Evolutionary conservation across 2,888 invertebrate species (phyloP).

Genomic region (Glaucopsyche alexis): DNA sequence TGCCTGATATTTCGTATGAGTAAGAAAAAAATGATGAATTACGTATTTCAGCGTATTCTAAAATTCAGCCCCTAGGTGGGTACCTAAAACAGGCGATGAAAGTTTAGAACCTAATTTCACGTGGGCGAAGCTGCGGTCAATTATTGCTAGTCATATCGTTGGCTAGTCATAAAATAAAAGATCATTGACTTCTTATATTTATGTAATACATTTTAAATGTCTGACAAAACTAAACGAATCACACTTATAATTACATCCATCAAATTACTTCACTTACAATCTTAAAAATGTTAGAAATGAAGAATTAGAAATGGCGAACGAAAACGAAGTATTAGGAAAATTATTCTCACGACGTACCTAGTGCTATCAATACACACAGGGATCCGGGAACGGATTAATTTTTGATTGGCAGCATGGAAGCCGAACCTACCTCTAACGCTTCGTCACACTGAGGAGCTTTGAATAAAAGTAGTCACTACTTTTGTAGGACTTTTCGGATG

Average conservation of each 20-base stretch:
- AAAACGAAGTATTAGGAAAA: neutral
- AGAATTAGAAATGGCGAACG: neutral
- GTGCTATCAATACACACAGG: conserved; percentile 3
- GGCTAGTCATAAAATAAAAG: too few relatives aligned
- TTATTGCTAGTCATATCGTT: too few relatives aligned
- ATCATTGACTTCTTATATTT: too few relatives aligned
- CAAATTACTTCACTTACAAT: neutral
- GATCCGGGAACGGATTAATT: conserved; percentile 1
- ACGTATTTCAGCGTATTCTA: too few relatives aligned
- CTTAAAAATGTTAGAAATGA: neutral
- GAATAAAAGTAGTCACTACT: neutral
- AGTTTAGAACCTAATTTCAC: too few relatives aligned
- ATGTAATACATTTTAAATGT: too few relatives aligned
- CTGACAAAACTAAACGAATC: neutral
- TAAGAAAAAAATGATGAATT: too few relatives aligned
- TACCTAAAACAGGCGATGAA: too few relatives aligned
- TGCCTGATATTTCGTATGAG: too few relatives aligned
- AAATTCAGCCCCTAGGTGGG: too few relatives aligned
- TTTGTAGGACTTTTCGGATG: neutral
- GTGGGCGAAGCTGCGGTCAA: too few relatives aligned
- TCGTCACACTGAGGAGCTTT: neutral
- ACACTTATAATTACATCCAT: too few relatives aligned
- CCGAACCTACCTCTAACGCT: neutral
- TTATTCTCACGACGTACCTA: neutral
- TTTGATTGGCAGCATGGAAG: neutral